phyloP scores from a whole-genome alignment of 2,797 vertebrate genomes.

The Eospalax fontanierii region DNA sequence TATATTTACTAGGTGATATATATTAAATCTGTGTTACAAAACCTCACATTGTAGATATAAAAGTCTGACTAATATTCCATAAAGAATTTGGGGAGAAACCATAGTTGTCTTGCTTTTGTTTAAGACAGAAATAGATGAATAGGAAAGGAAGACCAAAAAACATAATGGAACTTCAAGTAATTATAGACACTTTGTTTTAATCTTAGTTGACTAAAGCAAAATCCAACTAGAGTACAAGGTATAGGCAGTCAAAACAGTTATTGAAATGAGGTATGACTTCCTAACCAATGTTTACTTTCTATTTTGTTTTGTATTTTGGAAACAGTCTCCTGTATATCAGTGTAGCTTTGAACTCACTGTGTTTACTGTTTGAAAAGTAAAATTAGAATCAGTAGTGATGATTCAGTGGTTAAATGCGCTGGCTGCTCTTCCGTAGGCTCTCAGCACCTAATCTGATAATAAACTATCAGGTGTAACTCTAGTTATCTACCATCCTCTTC shows the following conservation, averaged over 20 bases:
- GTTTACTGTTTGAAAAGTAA: neutral
- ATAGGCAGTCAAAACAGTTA: neutral
- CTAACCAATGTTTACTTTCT: conserved; percentile 10
- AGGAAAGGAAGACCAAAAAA: neutral
- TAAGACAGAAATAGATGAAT: accelerated
- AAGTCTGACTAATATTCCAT: neutral
- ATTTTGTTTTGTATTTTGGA: neutral
- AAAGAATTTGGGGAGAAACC: neutral
- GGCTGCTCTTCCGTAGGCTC: too few species aligned
- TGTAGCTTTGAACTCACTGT: neutral
- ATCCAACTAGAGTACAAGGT: neutral
- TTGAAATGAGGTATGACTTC: neutral
- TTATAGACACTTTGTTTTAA: neutral
- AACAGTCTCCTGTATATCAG: neutral
- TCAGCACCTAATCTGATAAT: neutral
- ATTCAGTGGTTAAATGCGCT: neutral
- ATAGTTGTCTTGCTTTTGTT: neutral
- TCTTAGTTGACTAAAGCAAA: neutral
- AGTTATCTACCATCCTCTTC: neutral
- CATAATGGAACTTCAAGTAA: neutral
- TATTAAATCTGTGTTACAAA: neutral
- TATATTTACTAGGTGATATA: neutral
- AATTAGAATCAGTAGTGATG: neutral
- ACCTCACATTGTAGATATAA: neutral
- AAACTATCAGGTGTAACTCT: too few species aligned